Evolutionary conservation across 2,113 vertebrate genomes (phyloP).

Genomic region (Ammodramus savannarum): DNA sequence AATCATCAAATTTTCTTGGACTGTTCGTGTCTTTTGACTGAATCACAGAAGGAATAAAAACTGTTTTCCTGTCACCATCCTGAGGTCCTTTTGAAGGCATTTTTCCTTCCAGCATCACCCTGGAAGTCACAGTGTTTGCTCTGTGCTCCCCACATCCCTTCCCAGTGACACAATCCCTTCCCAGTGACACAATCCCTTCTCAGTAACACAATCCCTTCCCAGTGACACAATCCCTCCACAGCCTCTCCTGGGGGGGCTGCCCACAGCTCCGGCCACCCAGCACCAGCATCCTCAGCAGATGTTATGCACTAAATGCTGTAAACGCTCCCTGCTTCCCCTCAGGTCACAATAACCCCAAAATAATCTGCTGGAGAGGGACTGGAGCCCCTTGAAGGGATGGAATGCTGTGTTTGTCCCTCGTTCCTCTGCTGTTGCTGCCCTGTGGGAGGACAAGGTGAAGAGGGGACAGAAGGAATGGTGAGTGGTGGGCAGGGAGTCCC

Average conservation of each 20-base stretch:
- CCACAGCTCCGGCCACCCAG: background rate
- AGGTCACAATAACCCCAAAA: background rate
- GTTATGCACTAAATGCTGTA: rapidly evolving
- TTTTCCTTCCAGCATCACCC: background rate
- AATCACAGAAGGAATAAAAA: constrained; percentile 8
- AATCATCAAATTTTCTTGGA: background rate
- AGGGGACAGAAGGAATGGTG: background rate
- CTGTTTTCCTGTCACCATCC: background rate
- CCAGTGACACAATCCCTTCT: background rate
- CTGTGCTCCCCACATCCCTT: background rate
- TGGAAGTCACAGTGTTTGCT: background rate
- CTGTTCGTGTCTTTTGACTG: background rate
- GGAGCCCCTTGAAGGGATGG: background rate
- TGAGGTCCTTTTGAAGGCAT: background rate
- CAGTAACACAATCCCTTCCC: background rate
- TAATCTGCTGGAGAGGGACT: rapidly evolving
- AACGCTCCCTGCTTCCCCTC: too few species aligned
- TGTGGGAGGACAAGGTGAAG: too few species aligned
- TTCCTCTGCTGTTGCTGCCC: background rate
- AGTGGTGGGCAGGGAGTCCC: too few species aligned
- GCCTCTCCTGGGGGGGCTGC: background rate
- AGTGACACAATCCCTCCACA: background rate
- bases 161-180: background rate
- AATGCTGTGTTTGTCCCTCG: rapidly evolving
- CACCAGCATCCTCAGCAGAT: rapidly evolving